These are phyloP conservation scores for Platypus cylindrus DNA, from an alignment of 2,888 invertebrate genomes.

Conservation along the genomic window DNA sequence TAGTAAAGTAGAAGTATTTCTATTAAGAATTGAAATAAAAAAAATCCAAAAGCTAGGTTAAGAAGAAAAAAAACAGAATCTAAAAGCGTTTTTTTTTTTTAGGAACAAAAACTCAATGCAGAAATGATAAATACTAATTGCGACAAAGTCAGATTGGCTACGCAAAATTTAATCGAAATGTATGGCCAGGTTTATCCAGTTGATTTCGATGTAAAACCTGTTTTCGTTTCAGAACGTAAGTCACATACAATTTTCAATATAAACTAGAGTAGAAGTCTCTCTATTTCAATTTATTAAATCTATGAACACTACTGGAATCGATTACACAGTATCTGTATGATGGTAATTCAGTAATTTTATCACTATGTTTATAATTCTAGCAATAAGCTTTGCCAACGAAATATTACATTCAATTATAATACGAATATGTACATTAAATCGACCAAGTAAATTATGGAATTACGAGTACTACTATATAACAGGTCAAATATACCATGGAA, in stretches of 20 bases:
- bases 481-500: constrained; percentile 82
- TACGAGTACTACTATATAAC: constrained; percentile 77
- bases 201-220: constrained; percentile 56
- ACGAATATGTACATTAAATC: constrained; percentile 71
- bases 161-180: constrained; percentile 71
- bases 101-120: no score
- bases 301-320: not conserved
- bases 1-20: no score
- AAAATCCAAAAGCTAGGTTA: no score
- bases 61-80: no score
- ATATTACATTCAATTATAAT: constrained; percentile 65
- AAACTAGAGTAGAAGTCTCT: no score
- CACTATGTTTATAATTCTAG: constrained; percentile 37
- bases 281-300: no score
- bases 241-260: constrained; percentile 13
- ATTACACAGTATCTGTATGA: no score
- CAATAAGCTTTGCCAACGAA: constrained; percentile 54
- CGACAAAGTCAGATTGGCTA: constrained; percentile 62
- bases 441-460: constrained; percentile 63
- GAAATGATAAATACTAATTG: constrained; percentile 52
- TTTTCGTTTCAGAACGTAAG: constrained; percentile 29
- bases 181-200: constrained; percentile 76
- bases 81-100: no score
- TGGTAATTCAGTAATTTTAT: no score
- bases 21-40: no score